Evolutionary conservation across 2,888 invertebrate genomes (phyloP).

Genomic region (Polyommatus iphigenia): DNA sequence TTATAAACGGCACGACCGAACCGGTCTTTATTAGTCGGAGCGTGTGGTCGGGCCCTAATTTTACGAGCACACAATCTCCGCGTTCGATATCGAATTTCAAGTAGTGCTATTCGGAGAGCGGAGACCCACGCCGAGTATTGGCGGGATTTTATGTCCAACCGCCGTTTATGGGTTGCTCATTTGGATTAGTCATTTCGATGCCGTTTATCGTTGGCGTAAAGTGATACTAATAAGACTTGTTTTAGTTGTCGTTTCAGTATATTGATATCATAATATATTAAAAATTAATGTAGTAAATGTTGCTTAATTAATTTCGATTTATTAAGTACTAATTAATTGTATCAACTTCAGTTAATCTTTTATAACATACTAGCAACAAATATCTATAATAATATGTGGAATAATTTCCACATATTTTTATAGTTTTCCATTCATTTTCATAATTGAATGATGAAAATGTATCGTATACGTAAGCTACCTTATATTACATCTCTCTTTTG

Average conservation of each 20-base stretch:
- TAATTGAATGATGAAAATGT: not conserved
- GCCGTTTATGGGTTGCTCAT: constrained; percentile 23
- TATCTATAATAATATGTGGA: too few relatives aligned
- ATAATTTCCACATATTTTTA: too few relatives aligned
- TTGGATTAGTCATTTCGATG: constrained; percentile 21
- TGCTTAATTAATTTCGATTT: too few relatives aligned
- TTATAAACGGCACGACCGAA: constrained; percentile 30
- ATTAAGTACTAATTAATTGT: too few relatives aligned
- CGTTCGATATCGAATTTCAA: constrained; percentile 72
- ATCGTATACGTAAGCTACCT: not conserved
- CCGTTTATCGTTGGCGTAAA: constrained; percentile 11
- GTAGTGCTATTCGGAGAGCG: constrained; percentile 67
- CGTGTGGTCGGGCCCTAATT: constrained; percentile 60
- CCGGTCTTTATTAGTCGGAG: constrained; percentile 40
- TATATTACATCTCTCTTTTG: not conserved
- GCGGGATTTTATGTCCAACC: constrained; percentile 66
- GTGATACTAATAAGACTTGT: constrained; percentile 25
- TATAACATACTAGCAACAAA: too few relatives aligned
- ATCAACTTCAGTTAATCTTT: not conserved
- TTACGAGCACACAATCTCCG: constrained; percentile 68
- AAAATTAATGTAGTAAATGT: not conserved
- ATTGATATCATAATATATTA: not conserved
- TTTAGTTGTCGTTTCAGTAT: not conserved
- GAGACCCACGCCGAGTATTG: constrained; percentile 62
- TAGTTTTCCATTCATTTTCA: too few relatives aligned